Base-by-base conservation (phyloP, 2,113 vertebrate genomes). In the Aramus guarauna region DNA sequence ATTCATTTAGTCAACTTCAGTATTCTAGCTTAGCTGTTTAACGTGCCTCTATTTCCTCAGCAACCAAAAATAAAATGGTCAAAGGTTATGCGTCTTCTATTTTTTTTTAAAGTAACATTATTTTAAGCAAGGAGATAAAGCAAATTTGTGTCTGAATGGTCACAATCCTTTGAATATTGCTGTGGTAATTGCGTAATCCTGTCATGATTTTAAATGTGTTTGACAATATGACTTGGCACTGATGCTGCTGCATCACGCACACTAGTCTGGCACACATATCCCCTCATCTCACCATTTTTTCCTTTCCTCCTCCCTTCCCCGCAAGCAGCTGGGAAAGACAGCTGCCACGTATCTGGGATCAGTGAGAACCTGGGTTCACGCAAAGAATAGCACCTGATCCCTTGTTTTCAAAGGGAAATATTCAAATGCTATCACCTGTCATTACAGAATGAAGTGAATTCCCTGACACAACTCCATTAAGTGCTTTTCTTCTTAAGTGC, bases 191-290 rank as follows among this genome's bases (percentile, higher is more conserved):
- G 56, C 1, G 1, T 13, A 56, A 32, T 47, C 10, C 56, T 73
- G 39, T 2, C 27, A 13, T 2, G 11, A 81, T 29, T 19, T 11
- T 11, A 14, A 52, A 30, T 0, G 3, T 24, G 36, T 41, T 0
- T 56, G 41, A 88, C 58, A 88, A 7, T 1, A 15, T 10, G 75
- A 36, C 23, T 7, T 76, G 74, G 74, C 58, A 50, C 47, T 11
- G 34, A 16, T 23, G 78, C 58, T 76, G 60, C 75, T 72, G 62
- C 67, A 59, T 32, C 68, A 37, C 3, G 8, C 55, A 69, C 37
- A 2, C 34, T 2, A 6, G 37, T 7, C 58, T 26, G 26, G 37
- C 18, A 4, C 0, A 2, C 0, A 4, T 8, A 53, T 20, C 60
- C 75, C 29, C 37, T 9, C 0, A 2, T 13, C 50, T 26, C 79